These are phyloP conservation scores for Epizoanthus rinbou DNA, from an alignment of 92 coral and sea anemone genomes.

Conservation along the genomic window DNA sequence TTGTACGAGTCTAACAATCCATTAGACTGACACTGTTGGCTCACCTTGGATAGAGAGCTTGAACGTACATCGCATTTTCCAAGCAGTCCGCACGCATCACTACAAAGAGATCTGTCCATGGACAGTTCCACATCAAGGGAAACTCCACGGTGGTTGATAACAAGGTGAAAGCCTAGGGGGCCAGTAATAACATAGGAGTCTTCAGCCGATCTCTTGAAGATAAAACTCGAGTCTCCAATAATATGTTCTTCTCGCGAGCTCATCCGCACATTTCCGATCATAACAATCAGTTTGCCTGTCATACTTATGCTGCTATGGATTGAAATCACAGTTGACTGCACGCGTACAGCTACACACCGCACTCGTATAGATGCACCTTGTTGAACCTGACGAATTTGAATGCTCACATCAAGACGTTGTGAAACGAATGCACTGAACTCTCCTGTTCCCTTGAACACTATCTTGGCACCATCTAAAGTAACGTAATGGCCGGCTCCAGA, in stretches of 20 bases:
- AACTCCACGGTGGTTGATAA: conserved; percentile 51
- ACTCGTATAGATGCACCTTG: conserved; percentile 54
- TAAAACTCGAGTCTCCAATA: conserved; percentile 51
- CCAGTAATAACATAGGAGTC: conserved; percentile 53
- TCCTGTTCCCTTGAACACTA: conserved; percentile 50
- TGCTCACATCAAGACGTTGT: conserved; percentile 42
- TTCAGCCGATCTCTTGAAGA: conserved; percentile 48
- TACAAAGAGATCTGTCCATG: conserved; percentile 64
- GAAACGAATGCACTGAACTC: conserved; percentile 63
- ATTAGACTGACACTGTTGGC: conserved; percentile 26
- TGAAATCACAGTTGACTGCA: conserved; percentile 23
- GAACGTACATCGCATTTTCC: conserved; percentile 45
- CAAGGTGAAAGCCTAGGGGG: conserved; percentile 55
- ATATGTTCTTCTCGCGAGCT: conserved; percentile 35
- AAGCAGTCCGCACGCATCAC: conserved; percentile 66
- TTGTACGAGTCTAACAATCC: conserved; percentile 44
- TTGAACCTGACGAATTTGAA: conserved; percentile 61
- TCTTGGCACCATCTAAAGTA: conserved; percentile 57
- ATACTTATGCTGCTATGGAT: conserved; percentile 57
- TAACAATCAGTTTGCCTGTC: conserved; percentile 32
- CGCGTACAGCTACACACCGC: conserved; percentile 56
- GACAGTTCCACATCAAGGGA: conserved; percentile 55
- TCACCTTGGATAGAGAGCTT: neutral
- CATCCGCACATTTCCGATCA: conserved; percentile 41
- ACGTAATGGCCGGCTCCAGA: conserved; percentile 64